A percentile compares a stretch with the other conserved stretches of the same genome.
phyloP scores from a whole-genome alignment of 2,797 vertebrate genomes.

The Bufotes viridis region DNA sequence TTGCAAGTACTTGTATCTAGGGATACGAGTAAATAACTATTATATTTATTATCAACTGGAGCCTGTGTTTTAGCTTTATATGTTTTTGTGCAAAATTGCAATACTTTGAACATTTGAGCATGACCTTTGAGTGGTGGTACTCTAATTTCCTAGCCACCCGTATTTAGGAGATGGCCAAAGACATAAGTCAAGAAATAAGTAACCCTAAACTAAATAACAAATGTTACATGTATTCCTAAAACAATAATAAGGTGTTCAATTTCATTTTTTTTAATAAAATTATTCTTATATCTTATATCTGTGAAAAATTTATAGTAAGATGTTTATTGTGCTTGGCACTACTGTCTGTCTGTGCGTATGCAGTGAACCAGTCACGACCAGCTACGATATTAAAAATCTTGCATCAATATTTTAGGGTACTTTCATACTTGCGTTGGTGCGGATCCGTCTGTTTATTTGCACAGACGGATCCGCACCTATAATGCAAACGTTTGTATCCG shows the following conservation, averaged over 20 bases:
- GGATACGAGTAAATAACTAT: neutral
- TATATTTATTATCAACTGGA: neutral
- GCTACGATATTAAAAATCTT: neutral
- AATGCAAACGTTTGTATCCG: no score
- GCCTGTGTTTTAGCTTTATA: neutral
- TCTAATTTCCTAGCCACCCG: no score
- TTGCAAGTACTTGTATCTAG: neutral
- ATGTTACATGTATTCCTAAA: neutral
- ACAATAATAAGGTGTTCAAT: neutral
- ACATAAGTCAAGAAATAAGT: neutral
- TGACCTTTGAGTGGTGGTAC: no score
- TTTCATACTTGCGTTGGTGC: no score
- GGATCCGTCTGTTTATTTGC: no score
- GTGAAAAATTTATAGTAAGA: neutral
- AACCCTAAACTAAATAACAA: neutral
- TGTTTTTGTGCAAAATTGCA: neutral
- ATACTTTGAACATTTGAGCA: neutral
- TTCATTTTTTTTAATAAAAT: neutral
- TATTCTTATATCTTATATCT: no score
- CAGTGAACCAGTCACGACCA: neutral
- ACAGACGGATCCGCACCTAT: no score
- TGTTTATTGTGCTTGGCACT: slow-evolving; percentile 1
- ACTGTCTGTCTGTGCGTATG: neutral
- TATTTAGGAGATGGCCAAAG: neutral
- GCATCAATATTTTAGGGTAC: slow-evolving; percentile 11